Conservation (phyloP, 64 coral and sea anemone species). For the Montipora efflorescens region DNA sequence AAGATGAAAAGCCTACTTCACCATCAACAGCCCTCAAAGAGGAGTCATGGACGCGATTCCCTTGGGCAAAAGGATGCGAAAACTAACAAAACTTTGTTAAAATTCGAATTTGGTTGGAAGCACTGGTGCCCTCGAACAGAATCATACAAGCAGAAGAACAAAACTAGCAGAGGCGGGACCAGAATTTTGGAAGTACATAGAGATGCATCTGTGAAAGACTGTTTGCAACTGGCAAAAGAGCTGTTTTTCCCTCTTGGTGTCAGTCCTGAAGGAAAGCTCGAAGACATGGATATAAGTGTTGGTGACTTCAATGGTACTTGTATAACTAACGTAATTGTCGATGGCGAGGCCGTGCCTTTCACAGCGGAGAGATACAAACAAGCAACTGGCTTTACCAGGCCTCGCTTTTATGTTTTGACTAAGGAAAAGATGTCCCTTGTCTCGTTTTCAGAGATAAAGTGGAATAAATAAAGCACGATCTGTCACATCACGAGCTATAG, state of each 20-base stretch:
- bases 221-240: neutral
- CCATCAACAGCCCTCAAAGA: slow-evolving; percentile 11
- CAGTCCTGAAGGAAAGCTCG: neutral
- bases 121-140: neutral
- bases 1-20: neutral
- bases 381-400: neutral
- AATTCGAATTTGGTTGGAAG: slow-evolving; percentile 61
- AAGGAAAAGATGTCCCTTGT: neutral
- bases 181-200: neutral
- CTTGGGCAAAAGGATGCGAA: neutral
- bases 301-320: neutral
- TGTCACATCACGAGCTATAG: too few species aligned
- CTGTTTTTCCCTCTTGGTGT: slow-evolving; percentile 19
- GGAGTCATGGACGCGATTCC: neutral
- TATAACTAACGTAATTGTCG: neutral
- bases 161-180: slow-evolving; percentile 8
- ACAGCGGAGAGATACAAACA: neutral
- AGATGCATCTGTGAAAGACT: neutral
- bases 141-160: slow-evolving; percentile 2
- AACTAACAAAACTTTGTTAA: slow-evolving; percentile 6
- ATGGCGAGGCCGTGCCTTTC: neutral
- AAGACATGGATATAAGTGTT: neutral
- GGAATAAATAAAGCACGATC: too few species aligned
- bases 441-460: neutral
- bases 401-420: neutral